Evolutionary conservation across 2,113 vertebrate genomes (phyloP), one percentile per base, ranked within the genome.

Genomic region (Lepisosteus osseus): DNA sequence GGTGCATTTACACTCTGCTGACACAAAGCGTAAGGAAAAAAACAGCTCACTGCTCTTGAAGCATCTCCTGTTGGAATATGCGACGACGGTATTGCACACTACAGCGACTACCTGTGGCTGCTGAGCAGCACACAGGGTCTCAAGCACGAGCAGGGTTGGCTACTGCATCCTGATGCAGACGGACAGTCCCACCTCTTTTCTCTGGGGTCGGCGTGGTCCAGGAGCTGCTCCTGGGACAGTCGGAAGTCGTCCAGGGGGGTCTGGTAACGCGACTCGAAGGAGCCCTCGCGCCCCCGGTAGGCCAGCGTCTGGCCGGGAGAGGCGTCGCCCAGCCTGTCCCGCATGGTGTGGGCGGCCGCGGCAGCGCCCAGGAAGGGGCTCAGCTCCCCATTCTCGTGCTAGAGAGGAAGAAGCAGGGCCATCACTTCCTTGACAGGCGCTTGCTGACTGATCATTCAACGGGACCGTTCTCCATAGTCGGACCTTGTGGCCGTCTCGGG

Each of bases 211-310:
- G 94, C 92, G 74, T 95, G 95, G 71, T 99, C 97, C 65, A 95
- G 55, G 0, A 98, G 90, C 7, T 94, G 90, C 83, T 99, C 96
- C 80, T 95, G 97, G 0, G 95, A 92, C 45, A 95, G 87, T 13
- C 94, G 89, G 68, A 99, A 95, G 51, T 99, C 97, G 8, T 98
- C 96, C 0, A 96, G 86, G 0, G 95, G 92, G n/a, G 95, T 94
- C 83, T 98, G 96, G 84, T 97, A 99, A 71, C 96, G 93, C 0
- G 91, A 75, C 12, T 99, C 97, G 0, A 95, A 94, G 56, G 96
- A 95, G 3, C 94, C 95, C 75, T 98, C 97, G 12, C 94, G 90
- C 67, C 85, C 90, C 6, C 93, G 87, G 85, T 91, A 89, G 0
- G 90, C 87, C 65, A 92, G 78, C 5, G 73, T 77, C 72, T 95